Base-by-base conservation (phyloP, 2,113 vertebrate genomes). In the Dicentrarchus labrax region DNA sequence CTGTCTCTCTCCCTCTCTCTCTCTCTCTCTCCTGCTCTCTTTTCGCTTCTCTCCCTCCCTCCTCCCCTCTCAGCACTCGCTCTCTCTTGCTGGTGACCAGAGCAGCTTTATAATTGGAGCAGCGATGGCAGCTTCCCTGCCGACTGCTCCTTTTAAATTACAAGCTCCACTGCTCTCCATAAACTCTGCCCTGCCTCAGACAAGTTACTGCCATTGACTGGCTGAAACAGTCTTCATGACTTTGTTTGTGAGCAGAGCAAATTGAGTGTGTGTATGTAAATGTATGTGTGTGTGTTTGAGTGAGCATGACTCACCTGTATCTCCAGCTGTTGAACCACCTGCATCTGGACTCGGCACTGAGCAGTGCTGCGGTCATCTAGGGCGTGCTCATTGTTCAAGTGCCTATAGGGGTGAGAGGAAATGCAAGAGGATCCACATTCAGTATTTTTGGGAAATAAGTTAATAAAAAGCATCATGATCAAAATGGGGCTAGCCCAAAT, bases 321-420 rank as follows among this genome's bases (percentile, higher is more conserved):
- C 95, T 99, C 98, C 95, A 99, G 96, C 93, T 99, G 98, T 93
- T 99, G 98, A 66, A 99, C 98, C 94, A 99, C 98, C 94, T 99
- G 98, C 98, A 99, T 99, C 95, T 99, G 98, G 72, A 99, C 98
- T 89, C 98, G 95, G 93, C 98, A 99, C 95, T 99, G 98, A 82
- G 98, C 98, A 0, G 98, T 99, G 94, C 98, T 99, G 88, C 98
- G 97, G 96, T 99, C 98, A 11, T 99, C 98, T 82, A 99, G 96
- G 91, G 98, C 98, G 12, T 99, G 98, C 90, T 99, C 98, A 17
- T 96, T 99, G 93, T 99, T 99, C 95, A 99, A 97, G 96, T 99
- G 98, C 95, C 97, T 98, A 13, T 13, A 70, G 5, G 24, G n/a
- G 64, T 84, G 66, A 87, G 9, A 11, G 50, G 72, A 62, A 80